Evolutionary conservation across 2,888 invertebrate species (phyloP).

Genomic region (Acleris holmiana): DNA sequence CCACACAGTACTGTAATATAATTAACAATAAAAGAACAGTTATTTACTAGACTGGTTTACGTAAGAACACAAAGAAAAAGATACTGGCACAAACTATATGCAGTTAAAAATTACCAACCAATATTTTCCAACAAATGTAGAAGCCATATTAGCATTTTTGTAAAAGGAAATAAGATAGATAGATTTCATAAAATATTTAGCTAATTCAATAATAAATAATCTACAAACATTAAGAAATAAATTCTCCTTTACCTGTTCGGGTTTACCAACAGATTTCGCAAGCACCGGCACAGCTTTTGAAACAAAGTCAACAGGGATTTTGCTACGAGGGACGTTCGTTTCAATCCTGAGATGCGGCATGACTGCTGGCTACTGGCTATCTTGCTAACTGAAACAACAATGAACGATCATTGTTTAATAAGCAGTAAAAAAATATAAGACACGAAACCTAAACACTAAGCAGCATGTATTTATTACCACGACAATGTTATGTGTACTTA

Average conservation of each 20-base stretch:
- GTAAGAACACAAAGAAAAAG: too few species aligned
- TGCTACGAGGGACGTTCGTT: conserved; percentile 84
- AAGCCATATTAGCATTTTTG: not conserved
- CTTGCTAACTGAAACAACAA: conserved; percentile 1
- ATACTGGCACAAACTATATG: too few species aligned
- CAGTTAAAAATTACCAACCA: too few species aligned
- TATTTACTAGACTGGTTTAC: too few species aligned
- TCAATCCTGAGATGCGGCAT: conserved; percentile 88
- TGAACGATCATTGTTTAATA: not conserved
- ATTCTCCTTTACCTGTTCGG: conserved; percentile 76
- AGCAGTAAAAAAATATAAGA: not conserved
- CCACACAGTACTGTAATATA: conserved; percentile 84
- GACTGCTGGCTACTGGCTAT: conserved; percentile 1
- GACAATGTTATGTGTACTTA: too few species aligned
- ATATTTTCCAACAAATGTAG: too few species aligned
- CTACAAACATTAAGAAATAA: too few species aligned
- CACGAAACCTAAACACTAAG: not conserved
- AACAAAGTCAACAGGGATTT: conserved; percentile 84
- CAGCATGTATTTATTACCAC: not conserved
- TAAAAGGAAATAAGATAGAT: too few species aligned
- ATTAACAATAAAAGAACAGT: not conserved
- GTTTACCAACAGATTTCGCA: conserved; percentile 86
- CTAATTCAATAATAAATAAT: too few species aligned
- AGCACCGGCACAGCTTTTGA: conserved; percentile 81
- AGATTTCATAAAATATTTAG: too few species aligned